phyloP scores from a whole-genome alignment of 1,140 invertebrate species.

The Thrips palmi region DNA sequence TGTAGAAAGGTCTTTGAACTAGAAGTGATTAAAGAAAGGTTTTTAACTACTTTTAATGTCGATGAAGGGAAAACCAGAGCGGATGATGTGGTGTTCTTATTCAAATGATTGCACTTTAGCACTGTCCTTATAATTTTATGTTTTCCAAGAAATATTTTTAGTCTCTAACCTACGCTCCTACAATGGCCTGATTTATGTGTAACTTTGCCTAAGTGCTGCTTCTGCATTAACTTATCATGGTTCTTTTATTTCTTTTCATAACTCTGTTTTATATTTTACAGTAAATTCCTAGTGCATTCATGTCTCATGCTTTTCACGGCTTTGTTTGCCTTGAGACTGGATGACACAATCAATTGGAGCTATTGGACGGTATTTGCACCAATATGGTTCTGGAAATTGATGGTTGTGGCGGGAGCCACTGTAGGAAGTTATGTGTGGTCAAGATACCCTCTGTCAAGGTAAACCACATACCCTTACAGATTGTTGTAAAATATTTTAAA shows the following conservation, averaged over 20 bases:
- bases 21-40: slow-evolving; percentile 1
- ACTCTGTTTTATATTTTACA: slow-evolving; percentile 36
- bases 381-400: slow-evolving; percentile 91
- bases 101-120: slow-evolving; percentile 6
- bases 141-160: slow-evolving; percentile 16
- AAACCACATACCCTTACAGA: slow-evolving; percentile 15
- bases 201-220: not conserved
- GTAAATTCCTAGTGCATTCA: slow-evolving; percentile 89
- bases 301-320: slow-evolving; percentile 82
- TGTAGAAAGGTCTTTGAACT: slow-evolving; percentile 4
- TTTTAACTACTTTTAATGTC: slow-evolving; percentile 5
- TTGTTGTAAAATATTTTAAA: slow-evolving; percentile 7
- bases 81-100: not conserved
- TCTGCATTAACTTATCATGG: slow-evolving; percentile 4
- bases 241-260: slow-evolving; percentile 14
- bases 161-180: slow-evolving; percentile 1
- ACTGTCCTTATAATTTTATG: slow-evolving; percentile 11
- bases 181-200: not conserved
- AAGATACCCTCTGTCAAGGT: slow-evolving; percentile 83
- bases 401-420: slow-evolving; percentile 73
- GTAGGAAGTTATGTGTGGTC: slow-evolving; percentile 89
- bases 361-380: slow-evolving; percentile 89
- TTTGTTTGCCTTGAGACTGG: slow-evolving; percentile 73
- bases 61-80: slow-evolving; percentile 1
- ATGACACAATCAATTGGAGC: slow-evolving; percentile 74